Percentiles rank a stretch among this genome's conserved stretches.
Conservation (phyloP, 2,888 invertebrate species). For the Agrotis ipsilon region DNA sequence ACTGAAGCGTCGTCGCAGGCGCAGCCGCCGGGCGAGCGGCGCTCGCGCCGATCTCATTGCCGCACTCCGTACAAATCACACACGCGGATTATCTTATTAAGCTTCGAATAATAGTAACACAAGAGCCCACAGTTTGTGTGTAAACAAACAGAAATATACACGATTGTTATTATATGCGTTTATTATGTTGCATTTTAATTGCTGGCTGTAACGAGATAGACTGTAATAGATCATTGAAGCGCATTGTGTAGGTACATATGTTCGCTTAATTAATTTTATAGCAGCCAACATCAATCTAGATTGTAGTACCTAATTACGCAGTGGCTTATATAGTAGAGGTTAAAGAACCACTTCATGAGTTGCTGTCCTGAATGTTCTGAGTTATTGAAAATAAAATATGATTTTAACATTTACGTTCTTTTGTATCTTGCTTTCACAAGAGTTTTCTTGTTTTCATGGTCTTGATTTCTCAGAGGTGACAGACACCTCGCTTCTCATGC, state of each 20-base stretch:
- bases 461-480: too few species aligned
- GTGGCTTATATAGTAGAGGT: background rate
- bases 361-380: background rate
- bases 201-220: conserved; percentile 41
- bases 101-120: conserved; percentile 46
- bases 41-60: conserved; percentile 80
- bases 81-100: conserved; percentile 65
- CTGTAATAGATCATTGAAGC: conserved; percentile 42
- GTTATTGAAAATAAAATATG: background rate
- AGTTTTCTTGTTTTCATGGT: too few species aligned
- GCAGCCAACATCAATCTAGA: conserved; percentile 26
- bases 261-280: conserved; percentile 49
- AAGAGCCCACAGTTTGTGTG: conserved; percentile 49
- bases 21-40: conserved; percentile 64
- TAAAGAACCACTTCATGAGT: background rate
- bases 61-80: conserved; percentile 75
- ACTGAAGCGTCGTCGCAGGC: conserved; percentile 75
- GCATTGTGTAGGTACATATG: conserved; percentile 25
- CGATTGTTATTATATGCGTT: conserved; percentile 31
- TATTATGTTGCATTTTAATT: conserved; percentile 42
- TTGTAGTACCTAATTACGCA: conserved; percentile 14
- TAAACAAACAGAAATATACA: conserved; percentile 56
- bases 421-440: too few species aligned
- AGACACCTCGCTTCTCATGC: too few species aligned
- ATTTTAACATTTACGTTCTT: too few species aligned